These are phyloP conservation scores for Cercopithecus mona DNA, from an alignment of 2,113 vertebrate species.

Conservation along the genomic window DNA sequence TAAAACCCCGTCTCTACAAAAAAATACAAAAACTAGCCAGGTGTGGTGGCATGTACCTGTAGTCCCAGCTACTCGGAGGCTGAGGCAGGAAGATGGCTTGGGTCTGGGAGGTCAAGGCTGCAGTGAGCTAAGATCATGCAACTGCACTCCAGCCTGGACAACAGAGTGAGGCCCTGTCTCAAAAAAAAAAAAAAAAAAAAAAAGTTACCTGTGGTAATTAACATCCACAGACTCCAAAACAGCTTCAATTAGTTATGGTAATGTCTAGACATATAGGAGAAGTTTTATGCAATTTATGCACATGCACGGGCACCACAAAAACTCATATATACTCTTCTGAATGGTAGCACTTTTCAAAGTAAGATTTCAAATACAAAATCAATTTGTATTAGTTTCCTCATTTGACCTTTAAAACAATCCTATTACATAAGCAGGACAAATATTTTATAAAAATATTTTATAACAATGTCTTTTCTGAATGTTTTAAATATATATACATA, in stretches of 20 bases:
- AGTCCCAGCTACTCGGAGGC: too few species aligned
- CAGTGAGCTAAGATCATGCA: too few species aligned
- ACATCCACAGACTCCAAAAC: neutral
- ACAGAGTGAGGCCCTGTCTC: too few species aligned
- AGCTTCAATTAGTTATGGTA: neutral
- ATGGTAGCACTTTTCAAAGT: neutral
- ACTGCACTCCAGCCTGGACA: too few species aligned
- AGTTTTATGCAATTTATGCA: neutral
- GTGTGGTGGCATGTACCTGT: too few species aligned
- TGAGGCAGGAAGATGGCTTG: too few species aligned
- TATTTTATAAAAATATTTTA: neutral
- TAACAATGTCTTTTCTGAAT: too few species aligned
- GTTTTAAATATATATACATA: neutral
- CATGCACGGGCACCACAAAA: neutral
- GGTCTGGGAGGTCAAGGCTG: too few species aligned
- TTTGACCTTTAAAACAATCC: neutral
- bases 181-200: neutral
- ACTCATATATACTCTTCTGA: neutral
- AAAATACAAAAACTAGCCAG: too few species aligned
- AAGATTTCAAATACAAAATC: neutral
- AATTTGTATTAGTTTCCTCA: neutral
- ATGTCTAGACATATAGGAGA: neutral
- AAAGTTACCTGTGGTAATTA: neutral
- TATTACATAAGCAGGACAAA: neutral
- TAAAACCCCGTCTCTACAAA: too few species aligned